These are phyloP conservation scores for Spatulosminthurus flaviceps DNA, from an alignment of 2,888 invertebrate genomes.

Conservation along the genomic window DNA sequence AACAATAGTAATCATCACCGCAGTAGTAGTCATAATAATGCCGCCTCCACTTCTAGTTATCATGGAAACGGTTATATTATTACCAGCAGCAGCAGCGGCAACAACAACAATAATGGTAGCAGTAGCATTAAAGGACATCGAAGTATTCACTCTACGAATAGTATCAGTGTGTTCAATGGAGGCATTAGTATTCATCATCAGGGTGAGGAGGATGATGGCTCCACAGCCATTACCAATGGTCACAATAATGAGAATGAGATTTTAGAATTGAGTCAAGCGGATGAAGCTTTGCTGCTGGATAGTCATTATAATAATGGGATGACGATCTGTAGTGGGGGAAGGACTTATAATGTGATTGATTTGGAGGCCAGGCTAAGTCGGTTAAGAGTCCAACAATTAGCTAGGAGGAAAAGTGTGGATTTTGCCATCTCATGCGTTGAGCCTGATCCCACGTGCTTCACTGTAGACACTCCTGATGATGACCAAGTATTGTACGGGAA, in stretches of 20 bases:
- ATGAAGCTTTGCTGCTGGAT: not conserved
- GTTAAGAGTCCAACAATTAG: conserved; percentile 58
- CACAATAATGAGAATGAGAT: conserved; percentile 20
- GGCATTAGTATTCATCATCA: conserved; percentile 20
- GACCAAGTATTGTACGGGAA: not conserved
- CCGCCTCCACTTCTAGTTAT: not conserved
- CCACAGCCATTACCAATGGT: not conserved
- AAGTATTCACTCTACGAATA: conserved; percentile 20
- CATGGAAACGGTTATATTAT: too few species aligned
- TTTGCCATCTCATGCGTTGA: conserved; percentile 63
- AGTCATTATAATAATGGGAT: not conserved
- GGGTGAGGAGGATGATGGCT: not conserved
- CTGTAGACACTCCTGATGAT: conserved; percentile 49
- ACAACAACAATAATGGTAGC: not conserved
- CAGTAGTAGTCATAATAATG: not conserved
- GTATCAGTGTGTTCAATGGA: conserved; percentile 32
- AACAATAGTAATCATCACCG: not conserved
- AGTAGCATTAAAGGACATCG: not conserved
- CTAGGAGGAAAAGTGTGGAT: conserved; percentile 62
- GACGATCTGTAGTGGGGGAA: conserved; percentile 23
- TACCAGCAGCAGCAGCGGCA: too few species aligned
- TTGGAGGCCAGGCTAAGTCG: conserved; percentile 59
- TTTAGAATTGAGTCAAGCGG: conserved; percentile 9
- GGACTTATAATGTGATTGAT: conserved; percentile 58
- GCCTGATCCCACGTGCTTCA: conserved; percentile 61